Conservation (phyloP, 2,797 vertebrate genomes). For the Danio aesculapii region DNA sequence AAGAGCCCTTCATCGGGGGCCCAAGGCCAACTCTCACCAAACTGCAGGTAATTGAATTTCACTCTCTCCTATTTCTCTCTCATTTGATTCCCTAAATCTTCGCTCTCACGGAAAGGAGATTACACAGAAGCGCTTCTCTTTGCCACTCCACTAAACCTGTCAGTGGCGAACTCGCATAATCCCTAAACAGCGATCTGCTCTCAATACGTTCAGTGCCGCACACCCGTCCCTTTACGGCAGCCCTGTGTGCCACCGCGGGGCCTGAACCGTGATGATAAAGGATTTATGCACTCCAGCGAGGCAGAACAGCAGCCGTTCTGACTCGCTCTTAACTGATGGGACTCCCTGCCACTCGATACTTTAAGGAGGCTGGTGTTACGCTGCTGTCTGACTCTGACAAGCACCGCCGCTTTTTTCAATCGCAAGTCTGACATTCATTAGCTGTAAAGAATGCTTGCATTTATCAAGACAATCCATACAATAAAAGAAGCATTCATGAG, state of each 20-base stretch:
- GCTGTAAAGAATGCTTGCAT: constrained; percentile 9
- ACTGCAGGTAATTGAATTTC: constrained; percentile 84
- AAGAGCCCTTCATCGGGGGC: constrained; percentile 87
- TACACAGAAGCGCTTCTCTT: constrained; percentile 47
- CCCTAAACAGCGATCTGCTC: constrained; percentile 42
- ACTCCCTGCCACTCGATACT: constrained; percentile 46
- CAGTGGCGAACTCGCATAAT: constrained; percentile 42
- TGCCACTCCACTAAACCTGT: constrained; percentile 55
- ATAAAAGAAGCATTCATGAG: neutral
- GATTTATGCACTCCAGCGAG: constrained; percentile 64
- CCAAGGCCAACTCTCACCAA: constrained; percentile 96
- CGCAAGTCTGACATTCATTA: constrained; percentile 4
- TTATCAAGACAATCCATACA: neutral
- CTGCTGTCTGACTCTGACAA: constrained; percentile 30
- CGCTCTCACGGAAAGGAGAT: constrained; percentile 19
- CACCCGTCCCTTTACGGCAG: constrained; percentile 43
- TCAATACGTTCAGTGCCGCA: constrained; percentile 25
- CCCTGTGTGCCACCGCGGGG: constrained; percentile 45
- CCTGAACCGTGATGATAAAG: constrained; percentile 50
- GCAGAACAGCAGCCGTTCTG: constrained; percentile 64
- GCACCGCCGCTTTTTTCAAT: constrained; percentile 6
- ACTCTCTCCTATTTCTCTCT: constrained; percentile 32
- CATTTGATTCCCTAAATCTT: constrained; percentile 13
- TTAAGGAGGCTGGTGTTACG: constrained; percentile 42
- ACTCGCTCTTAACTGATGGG: constrained; percentile 57